phyloP scores from a whole-genome alignment of 2,888 invertebrate species.

The Trachelus tabidus region DNA sequence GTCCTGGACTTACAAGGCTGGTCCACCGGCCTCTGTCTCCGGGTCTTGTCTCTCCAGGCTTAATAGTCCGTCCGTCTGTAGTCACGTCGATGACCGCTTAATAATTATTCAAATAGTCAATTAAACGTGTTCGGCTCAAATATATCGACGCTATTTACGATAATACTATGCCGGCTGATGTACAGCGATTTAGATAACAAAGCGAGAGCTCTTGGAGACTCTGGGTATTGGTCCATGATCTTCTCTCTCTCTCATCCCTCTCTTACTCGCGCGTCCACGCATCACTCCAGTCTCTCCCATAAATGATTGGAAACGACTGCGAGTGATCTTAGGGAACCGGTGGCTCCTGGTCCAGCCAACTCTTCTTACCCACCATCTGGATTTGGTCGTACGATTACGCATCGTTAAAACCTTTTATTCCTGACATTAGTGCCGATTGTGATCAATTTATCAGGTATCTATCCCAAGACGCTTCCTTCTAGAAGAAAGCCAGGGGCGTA shows the following conservation, averaged over 20 bases:
- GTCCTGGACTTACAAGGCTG: background rate
- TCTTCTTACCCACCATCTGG: background rate
- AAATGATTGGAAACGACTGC: background rate
- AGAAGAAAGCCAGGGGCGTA: background rate
- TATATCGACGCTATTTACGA: slow-evolving; percentile 44
- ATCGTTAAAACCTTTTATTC: slow-evolving; percentile 5
- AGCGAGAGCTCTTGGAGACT: slow-evolving; percentile 15
- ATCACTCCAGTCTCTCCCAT: background rate
- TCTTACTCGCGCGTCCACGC: background rate
- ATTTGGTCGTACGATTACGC: background rate
- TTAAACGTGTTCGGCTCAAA: slow-evolving; percentile 42
- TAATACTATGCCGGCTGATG: slow-evolving; percentile 36
- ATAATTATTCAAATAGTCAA: slow-evolving; percentile 50
- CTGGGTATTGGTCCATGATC: slow-evolving; percentile 24
- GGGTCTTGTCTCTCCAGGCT: background rate
- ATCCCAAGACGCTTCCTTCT: background rate
- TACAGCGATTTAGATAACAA: slow-evolving; percentile 44
- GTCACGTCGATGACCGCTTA: slow-evolving; percentile 36
- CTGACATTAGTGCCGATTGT: background rate
- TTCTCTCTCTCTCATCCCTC: slow-evolving; percentile 21
- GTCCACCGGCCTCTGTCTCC: background rate
- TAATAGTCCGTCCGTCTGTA: background rate
- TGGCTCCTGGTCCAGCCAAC: background rate
- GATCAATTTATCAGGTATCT: background rate
- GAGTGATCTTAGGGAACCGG: background rate